Percentiles rank a stretch among this genome's conserved stretches.
Evolutionary conservation across 2,888 invertebrate genomes (phyloP).

Genomic region (Yponomeuta cagnagella): DNA sequence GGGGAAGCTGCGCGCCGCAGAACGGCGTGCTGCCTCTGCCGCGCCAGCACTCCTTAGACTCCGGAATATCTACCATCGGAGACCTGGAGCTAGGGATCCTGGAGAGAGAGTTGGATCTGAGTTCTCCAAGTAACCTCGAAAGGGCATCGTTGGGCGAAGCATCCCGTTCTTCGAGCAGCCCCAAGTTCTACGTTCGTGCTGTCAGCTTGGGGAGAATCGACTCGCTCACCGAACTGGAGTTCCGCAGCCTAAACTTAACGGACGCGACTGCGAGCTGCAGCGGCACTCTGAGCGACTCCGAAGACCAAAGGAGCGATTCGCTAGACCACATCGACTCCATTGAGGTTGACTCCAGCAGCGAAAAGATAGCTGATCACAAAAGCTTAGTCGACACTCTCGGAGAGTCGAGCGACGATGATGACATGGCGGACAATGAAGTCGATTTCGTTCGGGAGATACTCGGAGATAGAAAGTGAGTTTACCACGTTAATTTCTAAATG

Average conservation of each 20-base stretch:
- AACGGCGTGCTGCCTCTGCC: constrained; percentile 23
- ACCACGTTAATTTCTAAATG: too few species aligned
- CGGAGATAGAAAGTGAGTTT: constrained; percentile 10
- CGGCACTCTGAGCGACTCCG: background rate
- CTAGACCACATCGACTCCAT: background rate
- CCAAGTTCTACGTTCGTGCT: background rate
- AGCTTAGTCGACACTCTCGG: background rate
- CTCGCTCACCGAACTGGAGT: background rate
- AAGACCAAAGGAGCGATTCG: background rate
- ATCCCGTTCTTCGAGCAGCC: background rate
- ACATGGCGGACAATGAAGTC: constrained; percentile 40
- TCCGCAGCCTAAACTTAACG: background rate
- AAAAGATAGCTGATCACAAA: background rate
- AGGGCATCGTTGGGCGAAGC: too few species aligned
- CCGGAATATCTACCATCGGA: constrained; percentile 30
- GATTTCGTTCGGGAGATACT: constrained; percentile 13
- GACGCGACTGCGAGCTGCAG: background rate
- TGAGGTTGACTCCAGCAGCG: background rate
- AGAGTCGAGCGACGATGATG: constrained; percentile 25
- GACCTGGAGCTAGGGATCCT: too few species aligned
- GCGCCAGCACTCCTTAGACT: constrained; percentile 38
- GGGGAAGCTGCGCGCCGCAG: constrained; percentile 18
- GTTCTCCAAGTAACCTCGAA: background rate
- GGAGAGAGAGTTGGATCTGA: background rate
- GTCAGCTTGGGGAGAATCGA: background rate